Base-by-base conservation (phyloP, 2,888 invertebrate genomes). In the Bellardia pandia region DNA sequence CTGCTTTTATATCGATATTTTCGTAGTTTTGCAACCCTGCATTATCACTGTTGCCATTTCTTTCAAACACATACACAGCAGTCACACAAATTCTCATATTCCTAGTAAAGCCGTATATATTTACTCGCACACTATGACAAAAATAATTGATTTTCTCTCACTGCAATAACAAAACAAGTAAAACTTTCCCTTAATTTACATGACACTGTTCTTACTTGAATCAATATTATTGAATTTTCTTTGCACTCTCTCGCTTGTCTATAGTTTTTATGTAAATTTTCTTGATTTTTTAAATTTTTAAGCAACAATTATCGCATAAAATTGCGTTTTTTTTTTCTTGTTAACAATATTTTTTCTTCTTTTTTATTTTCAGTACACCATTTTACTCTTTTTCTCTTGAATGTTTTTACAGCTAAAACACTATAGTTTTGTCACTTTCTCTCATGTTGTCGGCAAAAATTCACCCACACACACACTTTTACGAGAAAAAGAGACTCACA, bases 131-230 rank as follows among this genome's bases (percentile, higher is more conserved):
- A 82, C 75, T 48, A 51, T 76, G 5, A 23, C 37, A 71, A 51
- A 85, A 78, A 78, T 76, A 85, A 87, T 87, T 85, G 87, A 87
- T 87, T 87, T 87, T 86, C 86, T 84, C 87, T 87, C 81, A 85
- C 81, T 85, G 86, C 78, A 84, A 64, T 69, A 86, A 60, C 72
- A 86, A 75, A 75, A 80, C 56, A 71, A 66, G 48, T 53, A 74
- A 71, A 87, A 78, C 85, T 87, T 87, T 85, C 87, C 85, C 87
- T 53, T 78, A 81, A 74, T 81, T 85, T 71, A 51, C 37, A 42
- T 60, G 30, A 53, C 51, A 71, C 37, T 23, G 5, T 30, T 37
- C 13, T 62, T 48, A 53, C 11, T 33, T 33, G 45, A 71, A 56
- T 53, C 45, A 8, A 56, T 5, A 56, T 23, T 45, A 33, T 2